Base-by-base conservation (phyloP, 2,888 invertebrate genomes). In the Tiphia femorata region DNA sequence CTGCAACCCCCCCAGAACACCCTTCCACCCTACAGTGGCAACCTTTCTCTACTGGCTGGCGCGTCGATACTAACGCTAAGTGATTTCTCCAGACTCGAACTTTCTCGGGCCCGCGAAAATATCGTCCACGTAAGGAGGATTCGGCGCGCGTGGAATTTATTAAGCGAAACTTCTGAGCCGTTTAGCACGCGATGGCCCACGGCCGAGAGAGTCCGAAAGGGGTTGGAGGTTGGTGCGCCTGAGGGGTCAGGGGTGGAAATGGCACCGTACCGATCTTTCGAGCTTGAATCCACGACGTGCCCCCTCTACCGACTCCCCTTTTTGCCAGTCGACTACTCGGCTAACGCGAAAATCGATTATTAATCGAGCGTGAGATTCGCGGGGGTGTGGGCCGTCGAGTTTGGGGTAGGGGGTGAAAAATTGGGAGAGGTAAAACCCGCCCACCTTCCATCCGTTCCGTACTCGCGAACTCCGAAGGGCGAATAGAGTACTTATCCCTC, bases 111-210 rank as follows among this genome's bases (percentile, higher is more conserved):
- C 37, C 16, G 16, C 35, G 43, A 59, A 68, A 61, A 57, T 68
- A 54, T 65, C 58, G 58, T 27, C 48, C 59, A n/a, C 53, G 20
- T 21, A 21, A 44, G 25, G 29, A 46, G 57, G 27, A 49, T 47
- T 43, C 61, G 12, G 62, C 43, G 43, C 23, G 46, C n/a, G n/a
- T n/a, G 49, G 52, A 55, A 69, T 72, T 76, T 72, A 73, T 76
- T 70, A 67, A 60, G 54, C 62, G 56, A 60, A 72, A 70, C 66
- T 73, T 64, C 60, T 58, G 59, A 57, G 63, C 63, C 64, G 65
- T 64, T 73, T 70, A 72, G 61, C 63, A 58, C 57, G 55, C 10
- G 41, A 20, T 48, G n/a, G n/a, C n/a, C n/a, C n/a, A 16, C 41
- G 33, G 7, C 12, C 8, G 6, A 8, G 25, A 8, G 25, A 25